Evolutionary conservation across 2,113 vertebrate genomes (phyloP).

Genomic region (Porphyrio hochstetteri): DNA sequence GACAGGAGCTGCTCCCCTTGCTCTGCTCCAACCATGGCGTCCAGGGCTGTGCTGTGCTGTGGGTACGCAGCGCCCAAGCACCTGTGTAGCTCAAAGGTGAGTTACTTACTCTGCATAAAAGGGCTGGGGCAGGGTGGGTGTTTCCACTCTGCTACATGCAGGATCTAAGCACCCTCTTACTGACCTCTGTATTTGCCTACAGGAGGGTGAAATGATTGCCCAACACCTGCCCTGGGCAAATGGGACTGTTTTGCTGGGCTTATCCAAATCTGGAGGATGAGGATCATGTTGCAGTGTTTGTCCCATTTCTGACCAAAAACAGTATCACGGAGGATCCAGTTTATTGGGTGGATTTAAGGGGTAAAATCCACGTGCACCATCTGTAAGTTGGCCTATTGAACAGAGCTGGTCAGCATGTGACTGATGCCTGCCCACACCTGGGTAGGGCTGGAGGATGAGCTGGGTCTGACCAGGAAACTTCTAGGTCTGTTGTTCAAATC

Average conservation of each 20-base stretch:
- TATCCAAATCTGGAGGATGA: not conserved
- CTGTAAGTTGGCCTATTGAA: not conserved
- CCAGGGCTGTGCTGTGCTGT: fast-evolving
- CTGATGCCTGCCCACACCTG: fast-evolving
- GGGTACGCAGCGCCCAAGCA: fast-evolving
- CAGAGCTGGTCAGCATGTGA: not conserved
- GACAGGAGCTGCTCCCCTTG: not conserved
- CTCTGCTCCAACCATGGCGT: not conserved
- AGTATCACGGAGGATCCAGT: fast-evolving
- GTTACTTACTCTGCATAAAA: not conserved
- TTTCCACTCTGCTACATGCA: not conserved
- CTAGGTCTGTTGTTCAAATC: not conserved
- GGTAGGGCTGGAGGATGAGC: not conserved
- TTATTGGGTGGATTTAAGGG: not conserved
- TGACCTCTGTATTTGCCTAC: not conserved
- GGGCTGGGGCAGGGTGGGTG: not conserved
- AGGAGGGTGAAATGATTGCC: not conserved
- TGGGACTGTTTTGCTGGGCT: not conserved
- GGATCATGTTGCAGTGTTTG: not conserved
- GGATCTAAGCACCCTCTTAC: not conserved
- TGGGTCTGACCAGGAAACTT: not conserved
- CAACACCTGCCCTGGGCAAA: fast-evolving
- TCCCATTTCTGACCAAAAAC: not conserved
- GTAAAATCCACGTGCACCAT: not conserved
- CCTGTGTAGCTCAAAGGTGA: fast-evolving